Percentiles rank a stretch among this genome's conserved stretches.
Evolutionary conservation across 2,888 invertebrate species (phyloP).

Genomic region (Oscheius sp.): DNA sequence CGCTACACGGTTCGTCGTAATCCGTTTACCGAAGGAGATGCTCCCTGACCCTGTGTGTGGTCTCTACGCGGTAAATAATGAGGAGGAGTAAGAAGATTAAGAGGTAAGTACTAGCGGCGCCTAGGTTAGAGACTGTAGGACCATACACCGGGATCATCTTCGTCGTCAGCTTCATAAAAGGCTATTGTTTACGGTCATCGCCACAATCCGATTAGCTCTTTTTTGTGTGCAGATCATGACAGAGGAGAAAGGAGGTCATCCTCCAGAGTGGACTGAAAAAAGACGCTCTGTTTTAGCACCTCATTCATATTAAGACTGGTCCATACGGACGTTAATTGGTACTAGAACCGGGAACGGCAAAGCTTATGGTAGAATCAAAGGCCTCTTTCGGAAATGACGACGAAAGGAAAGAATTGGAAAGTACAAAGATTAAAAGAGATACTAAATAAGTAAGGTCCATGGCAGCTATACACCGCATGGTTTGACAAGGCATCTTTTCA

Average conservation of each 20-base stretch:
- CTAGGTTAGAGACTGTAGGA: constrained; percentile 1
- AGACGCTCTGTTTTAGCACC: not conserved
- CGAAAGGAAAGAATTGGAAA: not conserved
- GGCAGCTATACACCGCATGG: too few relatives aligned
- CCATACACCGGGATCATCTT: constrained; percentile 20
- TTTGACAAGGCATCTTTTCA: too few relatives aligned
- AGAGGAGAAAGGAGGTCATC: too few relatives aligned
- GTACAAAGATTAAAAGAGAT: too few relatives aligned
- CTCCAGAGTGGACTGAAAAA: too few relatives aligned
- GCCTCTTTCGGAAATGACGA: not conserved
- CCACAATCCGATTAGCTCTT: not conserved
- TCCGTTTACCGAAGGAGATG: constrained; percentile 26
- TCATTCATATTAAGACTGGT: not conserved
- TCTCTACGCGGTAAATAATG: constrained; percentile 30
- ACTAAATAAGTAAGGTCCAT: too few relatives aligned
- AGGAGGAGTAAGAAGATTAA: constrained; percentile 31
- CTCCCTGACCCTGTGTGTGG: constrained; percentile 31
- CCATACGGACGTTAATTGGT: not conserved
- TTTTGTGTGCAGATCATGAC: constrained; percentile 1
- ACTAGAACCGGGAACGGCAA: not conserved
- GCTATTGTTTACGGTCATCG: constrained; percentile 29
- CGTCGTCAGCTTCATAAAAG: constrained; percentile 2
- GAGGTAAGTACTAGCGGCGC: constrained; percentile 32
- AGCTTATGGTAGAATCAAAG: not conserved
- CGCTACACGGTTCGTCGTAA: constrained; percentile 29